Base-by-base conservation (phyloP, 2,113 vertebrate species). In the Columba livia region DNA sequence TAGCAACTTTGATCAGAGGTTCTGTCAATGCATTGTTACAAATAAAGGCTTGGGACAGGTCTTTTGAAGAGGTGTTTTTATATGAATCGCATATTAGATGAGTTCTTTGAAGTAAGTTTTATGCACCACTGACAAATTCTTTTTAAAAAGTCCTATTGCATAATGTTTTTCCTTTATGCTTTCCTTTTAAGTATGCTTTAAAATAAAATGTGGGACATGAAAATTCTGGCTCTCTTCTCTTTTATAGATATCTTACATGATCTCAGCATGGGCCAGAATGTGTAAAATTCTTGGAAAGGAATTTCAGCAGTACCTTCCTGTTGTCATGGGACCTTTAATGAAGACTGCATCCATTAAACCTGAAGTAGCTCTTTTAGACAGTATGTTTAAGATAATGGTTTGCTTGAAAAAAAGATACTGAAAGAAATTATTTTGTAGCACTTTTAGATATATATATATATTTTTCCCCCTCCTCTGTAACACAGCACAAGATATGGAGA, bases 251-350 rank as follows among this genome's bases (percentile, higher is more conserved):
- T 99, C 99, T 31, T 99, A 99, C 97, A 99, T 99, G 99, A 99
- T 99, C 96, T 99, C 99, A 6, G 99, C 99, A 10, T 99, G 99
- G 99, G 99, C 99, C 73, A 98, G 99, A 93, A 99, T 99, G 99
- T 99, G 99, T 86, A 99, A 99, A 98, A 99, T 99, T 93, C 98
- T 99, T 92, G 99, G 99, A 42, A 99, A 99, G 88, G 99, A 99
- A 95, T 99, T 99, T 90, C 99, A 99, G 96, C 99, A 99, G 86
- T 99, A 99, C 85, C 99, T 99, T 67, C 99, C 99, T 6, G 99
- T 99, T 97, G 99, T 99, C 62, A 99, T 99, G 99, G 99, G 99
- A 5, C 99, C 99, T n/a, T 97, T 99, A 67, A 99, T 99, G 99
- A 99, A 99, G 97, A 99, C 99, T 0, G 99, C 99, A 83, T 99